Percentiles rank a stretch among this genome's conserved stretches.
Evolutionary conservation across 2,888 invertebrate genomes (phyloP).

Genomic region (Xanthorhoe designata): DNA sequence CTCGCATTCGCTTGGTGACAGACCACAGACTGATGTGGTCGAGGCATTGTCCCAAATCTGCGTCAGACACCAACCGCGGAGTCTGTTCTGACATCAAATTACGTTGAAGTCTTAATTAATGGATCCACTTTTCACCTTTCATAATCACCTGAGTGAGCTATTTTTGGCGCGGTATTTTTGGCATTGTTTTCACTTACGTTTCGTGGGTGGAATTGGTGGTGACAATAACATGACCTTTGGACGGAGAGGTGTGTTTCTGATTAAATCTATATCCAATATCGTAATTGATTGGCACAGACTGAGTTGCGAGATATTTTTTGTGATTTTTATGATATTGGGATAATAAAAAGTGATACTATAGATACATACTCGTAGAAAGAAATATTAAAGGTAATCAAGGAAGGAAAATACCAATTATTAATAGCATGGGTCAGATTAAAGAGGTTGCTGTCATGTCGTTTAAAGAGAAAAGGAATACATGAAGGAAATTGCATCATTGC

Average conservation of each 20-base stretch:
- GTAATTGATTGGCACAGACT: too few species aligned
- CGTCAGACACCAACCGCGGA: slow-evolving; percentile 39
- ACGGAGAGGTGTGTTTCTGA: not conserved
- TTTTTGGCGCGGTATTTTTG: slow-evolving; percentile 20
- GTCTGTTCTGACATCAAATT: slow-evolving; percentile 41
- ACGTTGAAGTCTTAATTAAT: slow-evolving; percentile 39
- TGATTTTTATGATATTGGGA: too few species aligned
- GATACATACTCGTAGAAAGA: too few species aligned
- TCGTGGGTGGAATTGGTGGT: not conserved
- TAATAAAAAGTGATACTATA: too few species aligned
- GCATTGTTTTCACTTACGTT: not conserved
- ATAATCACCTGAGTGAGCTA: slow-evolving; percentile 26
- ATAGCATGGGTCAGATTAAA: too few species aligned
- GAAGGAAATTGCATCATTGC: too few species aligned
- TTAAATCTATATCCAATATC: not conserved
- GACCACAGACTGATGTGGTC: slow-evolving; percentile 22
- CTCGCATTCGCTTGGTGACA: not conserved
- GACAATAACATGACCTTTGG: not conserved
- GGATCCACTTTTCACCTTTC: slow-evolving; percentile 21
- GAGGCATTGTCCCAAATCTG: slow-evolving; percentile 24
- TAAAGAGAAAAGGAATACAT: too few species aligned
- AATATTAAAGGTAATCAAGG: too few species aligned
- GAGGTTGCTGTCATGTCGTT: too few species aligned
- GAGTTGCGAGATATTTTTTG: too few species aligned
- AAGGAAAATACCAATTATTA: too few species aligned